Evolutionary conservation across 1,140 invertebrate species (phyloP).

Genomic region (Drosophila orena): DNA sequence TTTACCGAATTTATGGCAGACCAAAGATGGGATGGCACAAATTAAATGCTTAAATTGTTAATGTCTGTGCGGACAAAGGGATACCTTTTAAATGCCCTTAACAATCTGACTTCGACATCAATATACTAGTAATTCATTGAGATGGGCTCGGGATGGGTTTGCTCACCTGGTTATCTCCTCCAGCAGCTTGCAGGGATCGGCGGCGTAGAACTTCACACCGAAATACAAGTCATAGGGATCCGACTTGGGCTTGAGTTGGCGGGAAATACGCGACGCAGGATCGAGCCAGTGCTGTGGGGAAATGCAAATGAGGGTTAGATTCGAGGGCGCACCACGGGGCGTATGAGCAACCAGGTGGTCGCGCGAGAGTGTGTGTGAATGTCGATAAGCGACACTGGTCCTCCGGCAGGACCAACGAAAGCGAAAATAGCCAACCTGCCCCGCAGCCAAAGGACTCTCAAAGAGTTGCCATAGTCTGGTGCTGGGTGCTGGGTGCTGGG

Average conservation of each 20-base stretch:
- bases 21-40: conserved; percentile 17
- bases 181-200: conserved; percentile 97
- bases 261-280: conserved; percentile 91
- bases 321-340: conserved; percentile 5
- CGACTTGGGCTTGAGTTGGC: conserved; percentile 91
- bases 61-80: not conserved
- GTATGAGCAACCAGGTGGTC: conserved; percentile 1
- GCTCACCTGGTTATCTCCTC: conserved; percentile 97
- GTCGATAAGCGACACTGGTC: conserved; percentile 51
- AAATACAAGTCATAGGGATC: conserved; percentile 97
- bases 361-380: not conserved
- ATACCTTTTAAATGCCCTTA: not conserved
- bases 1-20: conserved; percentile 42
- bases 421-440: conserved; percentile 72
- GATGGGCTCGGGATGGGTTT: too few species aligned
- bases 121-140: too few species aligned
- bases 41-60: conserved; percentile 42
- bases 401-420: conserved; percentile 42
- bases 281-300: conserved; percentile 93
- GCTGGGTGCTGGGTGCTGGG: conserved; percentile 11
- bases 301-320: conserved; percentile 64
- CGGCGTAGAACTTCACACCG: conserved; percentile 99
- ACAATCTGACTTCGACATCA: too few species aligned
- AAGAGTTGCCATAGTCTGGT: conserved; percentile 52
- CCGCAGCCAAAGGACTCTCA: conserved; percentile 52